phyloP scores from a whole-genome alignment of 2,113 vertebrate species.

The Chaetops frenatus region DNA sequence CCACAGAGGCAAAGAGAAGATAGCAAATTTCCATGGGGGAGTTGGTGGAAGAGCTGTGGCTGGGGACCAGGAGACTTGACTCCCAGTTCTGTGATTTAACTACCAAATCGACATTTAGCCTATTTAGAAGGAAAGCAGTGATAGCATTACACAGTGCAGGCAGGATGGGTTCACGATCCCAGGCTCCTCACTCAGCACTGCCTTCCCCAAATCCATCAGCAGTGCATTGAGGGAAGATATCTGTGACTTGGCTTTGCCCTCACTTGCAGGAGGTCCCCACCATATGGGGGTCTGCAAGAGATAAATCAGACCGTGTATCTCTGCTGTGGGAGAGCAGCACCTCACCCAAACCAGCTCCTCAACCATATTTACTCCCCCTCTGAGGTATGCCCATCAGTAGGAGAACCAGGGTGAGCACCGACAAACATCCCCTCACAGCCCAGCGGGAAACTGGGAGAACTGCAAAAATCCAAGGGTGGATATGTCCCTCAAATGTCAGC shows the following conservation, averaged over 20 bases:
- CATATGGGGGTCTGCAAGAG: rapidly evolving
- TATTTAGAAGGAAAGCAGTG: background rate
- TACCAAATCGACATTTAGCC: background rate
- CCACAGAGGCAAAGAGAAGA: background rate
- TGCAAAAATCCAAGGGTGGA: background rate
- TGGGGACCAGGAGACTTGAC: background rate
- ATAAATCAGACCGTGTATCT: background rate
- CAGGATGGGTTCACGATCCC: background rate
- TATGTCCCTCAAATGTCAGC: background rate
- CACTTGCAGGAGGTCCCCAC: background rate
- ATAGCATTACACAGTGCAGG: background rate
- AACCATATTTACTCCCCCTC: background rate
- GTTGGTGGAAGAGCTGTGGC: background rate
- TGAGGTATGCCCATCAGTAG: background rate
- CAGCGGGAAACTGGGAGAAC: background rate
- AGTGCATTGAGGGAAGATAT: background rate
- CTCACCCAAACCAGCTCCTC: background rate
- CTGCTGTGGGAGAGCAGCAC: background rate
- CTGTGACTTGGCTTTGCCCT: background rate
- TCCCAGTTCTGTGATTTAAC: background rate
- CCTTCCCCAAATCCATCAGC: background rate
- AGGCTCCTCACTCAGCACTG: background rate
- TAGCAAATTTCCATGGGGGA: background rate
- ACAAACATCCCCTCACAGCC: background rate
- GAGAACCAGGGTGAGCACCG: background rate